Base-by-base conservation (phyloP, 2,113 vertebrate species). In the Paralichthys olivaceus region DNA sequence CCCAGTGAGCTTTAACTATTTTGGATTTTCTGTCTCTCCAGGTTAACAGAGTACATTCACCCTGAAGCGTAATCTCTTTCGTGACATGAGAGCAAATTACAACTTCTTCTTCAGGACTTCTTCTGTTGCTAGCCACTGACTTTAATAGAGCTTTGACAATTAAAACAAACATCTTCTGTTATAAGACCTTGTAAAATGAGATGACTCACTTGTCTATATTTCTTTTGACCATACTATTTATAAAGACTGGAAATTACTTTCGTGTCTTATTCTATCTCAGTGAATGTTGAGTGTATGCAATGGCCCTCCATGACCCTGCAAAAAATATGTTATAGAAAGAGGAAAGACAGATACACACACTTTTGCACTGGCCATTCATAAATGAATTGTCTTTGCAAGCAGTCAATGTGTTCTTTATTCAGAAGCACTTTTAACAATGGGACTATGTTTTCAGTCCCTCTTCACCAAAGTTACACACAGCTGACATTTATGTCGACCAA, bases 1-100 rank as follows among this genome's bases (percentile, higher is more conserved):
- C 75, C 87, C 91, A 80, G 80, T 77, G 79, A 82, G 73, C 51
- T 87, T 65, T 59, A 77, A 86, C 87, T 88, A 79, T 90, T 89
- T 90, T 75, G 74, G 79, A 86, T 70, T 32, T 25, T 54, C 66
- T 62, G 69, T 89, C 79, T 84, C 81, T 70, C 74, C 78, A 83
- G 67, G 87, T 86, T 84, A 84, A 81, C 67, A 59, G 63, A 75
- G 82, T 63, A 57, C 79, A 72, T 83, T 84, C 63, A 81, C 81
- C 84, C 69, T 72, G 79, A 20, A 49, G 37, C 29, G 22, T 69
- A 60, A 64, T 65, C 32, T 65, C 32, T 69, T 61, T 58, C 17
- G 29, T 77, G 69, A 79, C 26, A 58, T 37, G 26, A 60, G 6
- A 74, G 13, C 15, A 57, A 22, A 57, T 32, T 17, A 15, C 32